These are phyloP conservation scores for Drosophila simulans DNA, from an alignment of 1,140 invertebrate species.

Conservation along the genomic window DNA sequence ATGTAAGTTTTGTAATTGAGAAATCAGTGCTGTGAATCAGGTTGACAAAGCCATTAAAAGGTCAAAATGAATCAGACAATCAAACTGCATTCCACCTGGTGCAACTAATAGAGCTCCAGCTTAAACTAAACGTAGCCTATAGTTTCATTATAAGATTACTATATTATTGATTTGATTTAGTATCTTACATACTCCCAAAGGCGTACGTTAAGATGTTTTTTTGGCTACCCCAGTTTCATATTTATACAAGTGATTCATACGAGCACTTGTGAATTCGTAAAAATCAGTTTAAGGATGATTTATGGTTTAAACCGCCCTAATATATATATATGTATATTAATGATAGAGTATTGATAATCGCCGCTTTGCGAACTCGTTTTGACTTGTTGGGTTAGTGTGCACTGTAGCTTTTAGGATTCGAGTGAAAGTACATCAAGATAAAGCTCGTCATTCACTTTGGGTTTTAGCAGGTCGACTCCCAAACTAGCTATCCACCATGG, in stretches of 20 bases:
- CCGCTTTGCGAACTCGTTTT: no score
- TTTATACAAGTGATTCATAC: neutral
- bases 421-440: no score
- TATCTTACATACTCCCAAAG: neutral
- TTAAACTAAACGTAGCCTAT: neutral
- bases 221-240: no score
- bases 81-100: neutral
- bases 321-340: no score
- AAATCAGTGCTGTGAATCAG: neutral
- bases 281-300: neutral
- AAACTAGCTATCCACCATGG: neutral
- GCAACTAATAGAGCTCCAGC: neutral
- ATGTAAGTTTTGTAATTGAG: constrained; percentile 86
- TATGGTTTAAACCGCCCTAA: neutral
- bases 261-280: neutral
- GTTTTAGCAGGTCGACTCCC: no score
- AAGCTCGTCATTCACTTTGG: no score
- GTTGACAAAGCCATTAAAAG: neutral
- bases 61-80: neutral
- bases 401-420: no score
- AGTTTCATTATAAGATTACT: no score
- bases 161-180: neutral
- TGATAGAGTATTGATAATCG: no score
- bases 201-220: no score
- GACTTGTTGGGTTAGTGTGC: no score